These are phyloP conservation scores for Edolisoma coerulescens DNA, from an alignment of 2,113 vertebrate genomes.

Conservation along the genomic window DNA sequence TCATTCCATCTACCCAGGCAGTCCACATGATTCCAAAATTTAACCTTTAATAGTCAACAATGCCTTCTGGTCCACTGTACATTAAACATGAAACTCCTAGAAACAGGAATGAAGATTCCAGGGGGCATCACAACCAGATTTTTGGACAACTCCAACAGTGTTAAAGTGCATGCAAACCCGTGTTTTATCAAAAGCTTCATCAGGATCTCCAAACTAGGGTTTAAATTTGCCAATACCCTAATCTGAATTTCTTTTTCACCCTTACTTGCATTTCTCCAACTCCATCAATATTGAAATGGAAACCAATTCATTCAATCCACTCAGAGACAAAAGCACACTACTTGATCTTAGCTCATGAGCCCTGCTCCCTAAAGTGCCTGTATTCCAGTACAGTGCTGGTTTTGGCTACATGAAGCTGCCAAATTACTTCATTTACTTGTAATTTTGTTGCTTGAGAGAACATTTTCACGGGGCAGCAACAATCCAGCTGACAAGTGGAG, in stretches of 20 bases:
- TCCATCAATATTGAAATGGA: background rate
- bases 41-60: background rate
- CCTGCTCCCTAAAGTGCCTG: background rate
- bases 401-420: background rate
- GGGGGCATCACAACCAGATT: background rate
- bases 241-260: background rate
- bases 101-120: background rate
- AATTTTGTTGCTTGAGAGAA: background rate
- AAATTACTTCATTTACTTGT: background rate
- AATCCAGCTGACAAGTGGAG: background rate
- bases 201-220: background rate
- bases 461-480: background rate
- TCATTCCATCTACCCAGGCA: background rate
- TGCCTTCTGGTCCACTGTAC: background rate
- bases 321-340: background rate
- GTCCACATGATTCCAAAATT: background rate
- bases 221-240: background rate
- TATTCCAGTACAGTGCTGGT: background rate
- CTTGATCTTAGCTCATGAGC: background rate
- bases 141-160: rapidly evolving
- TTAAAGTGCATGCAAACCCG: background rate
- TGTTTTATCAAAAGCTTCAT: background rate
- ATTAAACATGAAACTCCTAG: background rate
- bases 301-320: background rate
- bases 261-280: background rate